Evolutionary conservation across 92 coral and sea anemone genomes (phyloP).

Genomic region (Siderastrea radians): DNA sequence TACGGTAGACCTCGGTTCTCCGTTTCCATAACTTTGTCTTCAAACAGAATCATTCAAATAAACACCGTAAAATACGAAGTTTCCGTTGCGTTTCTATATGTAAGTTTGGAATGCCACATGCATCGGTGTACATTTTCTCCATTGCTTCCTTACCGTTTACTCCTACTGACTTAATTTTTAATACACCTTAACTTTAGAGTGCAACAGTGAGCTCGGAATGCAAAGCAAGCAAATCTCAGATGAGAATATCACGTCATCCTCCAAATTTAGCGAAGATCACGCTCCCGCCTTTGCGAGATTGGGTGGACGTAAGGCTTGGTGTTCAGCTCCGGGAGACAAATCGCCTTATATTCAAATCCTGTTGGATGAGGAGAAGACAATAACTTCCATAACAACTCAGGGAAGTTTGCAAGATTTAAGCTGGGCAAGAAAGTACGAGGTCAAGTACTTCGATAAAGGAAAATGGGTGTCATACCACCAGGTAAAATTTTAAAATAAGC

Average conservation of each 20-base stretch:
- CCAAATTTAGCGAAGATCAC: background rate
- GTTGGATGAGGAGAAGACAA: background rate
- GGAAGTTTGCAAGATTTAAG: background rate
- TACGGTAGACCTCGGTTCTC: no score
- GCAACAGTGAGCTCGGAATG: conserved; percentile 24
- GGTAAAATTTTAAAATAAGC: background rate
- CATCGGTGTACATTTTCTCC: no score
- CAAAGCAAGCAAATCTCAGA: conserved; percentile 16
- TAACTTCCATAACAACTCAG: conserved; percentile 25
- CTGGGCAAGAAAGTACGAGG: background rate
- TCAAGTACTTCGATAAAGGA: background rate
- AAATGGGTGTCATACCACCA: background rate
- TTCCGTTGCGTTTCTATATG: no score
- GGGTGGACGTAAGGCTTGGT: conserved; percentile 20
- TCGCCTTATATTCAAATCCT: conserved; percentile 18
- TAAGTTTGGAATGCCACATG: no score
- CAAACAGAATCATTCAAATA: no score
- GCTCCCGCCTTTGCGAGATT: conserved; percentile 25
- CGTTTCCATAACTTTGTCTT: no score
- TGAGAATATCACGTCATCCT: conserved; percentile 28
- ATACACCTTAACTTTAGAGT: background rate
- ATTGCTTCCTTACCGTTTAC: background rate
- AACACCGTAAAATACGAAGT: no score
- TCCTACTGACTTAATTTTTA: background rate
- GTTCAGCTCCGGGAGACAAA: background rate